Evolutionary conservation across 2,113 vertebrate genomes (phyloP), one percentile per base, ranked within the genome.

Genomic region (Oceanites oceanicus): DNA sequence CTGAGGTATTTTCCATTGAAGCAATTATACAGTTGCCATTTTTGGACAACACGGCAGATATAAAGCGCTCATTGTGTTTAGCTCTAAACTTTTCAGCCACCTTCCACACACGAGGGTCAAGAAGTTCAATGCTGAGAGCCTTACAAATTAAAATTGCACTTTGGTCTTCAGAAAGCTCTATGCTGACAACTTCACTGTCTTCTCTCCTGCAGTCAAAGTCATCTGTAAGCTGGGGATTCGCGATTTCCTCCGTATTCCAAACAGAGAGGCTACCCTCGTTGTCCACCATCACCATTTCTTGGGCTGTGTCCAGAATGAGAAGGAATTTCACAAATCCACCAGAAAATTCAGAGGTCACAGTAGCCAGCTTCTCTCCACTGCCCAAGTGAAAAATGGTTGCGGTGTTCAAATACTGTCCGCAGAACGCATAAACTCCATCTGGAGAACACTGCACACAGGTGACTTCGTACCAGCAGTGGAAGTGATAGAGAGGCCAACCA

Each of bases 401-500:
- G 1, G 99, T 99, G 96, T 99, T 99, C 90, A 99, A 98, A 95
- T 99, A 99, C 97, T 99, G 99, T 16, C 99, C 99, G 13, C 99
- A 99, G 97, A 99, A 99, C 11, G 99, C 99, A 67, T 99, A 99
- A 87, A 98, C 97, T 68, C 99, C 99, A 13, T 99, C 99, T 67
- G 99, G 98, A 38, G 99, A 99, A 94, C 99, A 99, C 96, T 99
- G 99, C 90, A 99, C 99, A 67, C 99, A 99, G 19, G 99, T 99
- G 79, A 99, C 99, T 97, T 99, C 99, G 0, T 99, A 99, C 99
- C 99, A 99, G 97, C 99, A 99, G 94, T 99, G 99, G 96, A 99
- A 99, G 93, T 99, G 99, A 98, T 99, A 99, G 52, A 99, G 98
- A 30, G 99, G 99, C 99, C 99, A 99, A 6, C 99, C 99, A 0